These are phyloP conservation scores for Mormyrus iriodes DNA, from an alignment of 2,113 vertebrate genomes.

Conservation along the genomic window DNA sequence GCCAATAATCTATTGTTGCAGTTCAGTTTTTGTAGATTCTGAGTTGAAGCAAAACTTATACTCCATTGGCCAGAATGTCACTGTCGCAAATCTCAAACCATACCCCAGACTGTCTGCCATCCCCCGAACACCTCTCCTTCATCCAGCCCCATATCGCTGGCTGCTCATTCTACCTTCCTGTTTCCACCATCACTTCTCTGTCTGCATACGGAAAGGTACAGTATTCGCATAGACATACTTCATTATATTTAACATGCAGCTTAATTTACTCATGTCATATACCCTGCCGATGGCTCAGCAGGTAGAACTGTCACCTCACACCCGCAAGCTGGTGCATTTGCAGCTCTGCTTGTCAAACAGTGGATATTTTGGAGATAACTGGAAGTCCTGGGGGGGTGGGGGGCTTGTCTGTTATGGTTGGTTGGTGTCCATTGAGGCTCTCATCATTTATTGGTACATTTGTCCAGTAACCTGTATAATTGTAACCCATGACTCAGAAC, in stretches of 20 bases:
- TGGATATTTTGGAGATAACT: neutral
- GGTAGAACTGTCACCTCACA: neutral
- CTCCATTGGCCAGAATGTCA: neutral
- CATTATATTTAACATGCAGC: neutral
- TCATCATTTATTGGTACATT: neutral
- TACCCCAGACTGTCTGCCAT: slow-evolving; percentile 10
- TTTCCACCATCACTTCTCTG: neutral
- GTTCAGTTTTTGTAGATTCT: neutral
- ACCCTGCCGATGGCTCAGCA: neutral
- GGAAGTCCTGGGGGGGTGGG: neutral
- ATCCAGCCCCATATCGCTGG: neutral
- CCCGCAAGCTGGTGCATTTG: neutral
- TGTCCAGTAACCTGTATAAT: neutral
- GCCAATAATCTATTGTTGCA: neutral
- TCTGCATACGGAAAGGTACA: neutral
- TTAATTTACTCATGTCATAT: neutral
- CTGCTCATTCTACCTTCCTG: neutral
- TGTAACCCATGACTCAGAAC: neutral
- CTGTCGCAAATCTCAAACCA: slow-evolving; percentile 7
- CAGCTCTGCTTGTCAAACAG: neutral
- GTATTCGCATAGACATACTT: neutral
- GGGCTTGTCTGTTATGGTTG: neutral
- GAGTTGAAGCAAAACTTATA: neutral
- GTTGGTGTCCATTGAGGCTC: neutral
- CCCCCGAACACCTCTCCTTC: neutral